phyloP scores from a whole-genome alignment of 2,113 vertebrate species.

The Eulemur rufifrons region DNA sequence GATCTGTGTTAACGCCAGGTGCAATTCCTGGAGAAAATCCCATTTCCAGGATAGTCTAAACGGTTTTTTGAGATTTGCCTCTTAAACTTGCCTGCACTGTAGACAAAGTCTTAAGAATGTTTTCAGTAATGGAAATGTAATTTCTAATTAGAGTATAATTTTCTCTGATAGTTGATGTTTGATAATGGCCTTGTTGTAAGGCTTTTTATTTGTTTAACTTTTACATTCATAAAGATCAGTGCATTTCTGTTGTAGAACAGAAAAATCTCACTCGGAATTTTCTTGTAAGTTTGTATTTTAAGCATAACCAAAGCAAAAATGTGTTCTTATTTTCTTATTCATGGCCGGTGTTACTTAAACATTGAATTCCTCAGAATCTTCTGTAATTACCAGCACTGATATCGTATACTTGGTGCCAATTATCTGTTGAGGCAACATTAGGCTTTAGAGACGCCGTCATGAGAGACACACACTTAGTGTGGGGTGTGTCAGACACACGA shows the following conservation, averaged over 20 bases:
- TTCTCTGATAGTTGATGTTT: neutral
- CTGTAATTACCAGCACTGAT: neutral
- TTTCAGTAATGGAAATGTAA: slow-evolving; percentile 13
- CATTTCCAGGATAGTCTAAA: neutral
- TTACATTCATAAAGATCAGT: neutral
- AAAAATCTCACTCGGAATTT: neutral
- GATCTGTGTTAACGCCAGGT: neutral
- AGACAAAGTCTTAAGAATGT: neutral
- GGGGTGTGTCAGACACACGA: neutral
- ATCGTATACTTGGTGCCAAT: neutral
- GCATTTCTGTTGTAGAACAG: neutral
- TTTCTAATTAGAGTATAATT: slow-evolving; percentile 5
- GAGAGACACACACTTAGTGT: neutral
- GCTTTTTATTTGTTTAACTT: neutral
- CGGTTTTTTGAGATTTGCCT: slow-evolving; percentile 40
- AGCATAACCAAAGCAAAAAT: neutral
- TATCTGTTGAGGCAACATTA: neutral
- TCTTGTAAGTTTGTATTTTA: neutral
- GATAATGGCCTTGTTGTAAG: neutral
- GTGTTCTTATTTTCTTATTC: neutral
- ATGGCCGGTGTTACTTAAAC: neutral
- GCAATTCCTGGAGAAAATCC: slow-evolving; percentile 35
- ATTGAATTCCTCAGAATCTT: neutral
- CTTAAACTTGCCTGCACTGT: neutral
- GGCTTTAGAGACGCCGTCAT: neutral